Evolutionary conservation across 53 echinoderm and acorn worm genomes (phyloP).

Genomic region (Glandiceps talaboti): DNA sequence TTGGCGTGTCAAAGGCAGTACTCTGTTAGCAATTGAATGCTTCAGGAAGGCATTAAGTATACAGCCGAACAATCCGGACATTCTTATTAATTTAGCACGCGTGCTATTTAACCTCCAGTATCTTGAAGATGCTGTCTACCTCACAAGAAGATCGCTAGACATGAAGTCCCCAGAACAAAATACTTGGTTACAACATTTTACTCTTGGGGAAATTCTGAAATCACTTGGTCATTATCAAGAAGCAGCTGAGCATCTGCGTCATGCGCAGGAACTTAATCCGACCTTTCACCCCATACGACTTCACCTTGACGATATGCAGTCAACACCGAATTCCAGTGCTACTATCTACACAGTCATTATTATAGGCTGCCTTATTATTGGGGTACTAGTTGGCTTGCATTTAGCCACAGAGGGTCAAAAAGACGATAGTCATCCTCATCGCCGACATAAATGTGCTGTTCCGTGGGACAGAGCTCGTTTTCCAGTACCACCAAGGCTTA

Average conservation of each 20-base stretch:
- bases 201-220: conserved; percentile 80
- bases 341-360: conserved; percentile 82
- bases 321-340: conserved; percentile 43
- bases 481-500: conserved; percentile 33
- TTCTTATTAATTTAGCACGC: conserved; percentile 83
- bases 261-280: conserved; percentile 80
- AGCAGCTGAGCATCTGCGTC: conserved; percentile 63
- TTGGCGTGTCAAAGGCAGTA: conserved; percentile 92
- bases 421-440: conserved; percentile 25
- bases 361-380: conserved; percentile 61
- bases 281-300: conserved; percentile 85
- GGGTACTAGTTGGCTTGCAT: conserved; percentile 66
- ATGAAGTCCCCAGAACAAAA: conserved; percentile 78
- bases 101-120: conserved; percentile 87
- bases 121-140: conserved; percentile 53
- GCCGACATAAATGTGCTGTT: conserved; percentile 46
- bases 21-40: conserved; percentile 82
- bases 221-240: conserved; percentile 57
- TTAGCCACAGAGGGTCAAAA: conserved; percentile 58
- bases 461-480: conserved; percentile 62
- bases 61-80: conserved; percentile 78
- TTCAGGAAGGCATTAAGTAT: conserved; percentile 81
- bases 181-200: conserved; percentile 93
- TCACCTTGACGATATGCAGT: conserved; percentile 72
- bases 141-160: conserved; percentile 67